Base-by-base conservation (phyloP, 2,888 invertebrate species). In the Ophion ventricosus region DNA sequence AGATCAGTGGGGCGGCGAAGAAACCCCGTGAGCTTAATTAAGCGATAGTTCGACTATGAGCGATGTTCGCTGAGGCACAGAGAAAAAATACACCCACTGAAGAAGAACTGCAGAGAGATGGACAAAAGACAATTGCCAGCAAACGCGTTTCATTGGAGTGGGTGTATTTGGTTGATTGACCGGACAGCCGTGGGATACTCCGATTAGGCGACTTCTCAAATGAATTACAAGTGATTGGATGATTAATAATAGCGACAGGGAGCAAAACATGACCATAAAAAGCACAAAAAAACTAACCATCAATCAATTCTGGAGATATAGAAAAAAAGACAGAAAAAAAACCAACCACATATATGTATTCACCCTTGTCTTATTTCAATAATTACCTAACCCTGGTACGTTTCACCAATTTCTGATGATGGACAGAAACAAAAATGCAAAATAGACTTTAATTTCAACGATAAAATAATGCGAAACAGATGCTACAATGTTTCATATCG, bases 21-120 rank as follows among this genome's bases (percentile, higher is more conserved):
- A 80, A 67, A 61, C 72, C 80, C 72, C 40, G 80, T 63, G 74
- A 76, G 72, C 26, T 77, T 83, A 76, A 83, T 83, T 80, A 83
- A 74, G 72, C 76, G 67, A 80, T 80, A 72, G 61, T 75, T 83
- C 69, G 73, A 70, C 64, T 59, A 25, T 20, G 35, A 57, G 56
- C 59, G 63, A 63, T 57, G 56, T 25, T 70, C 40, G 17, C 20
- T 11, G 74, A 54, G 70, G n/a, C 43, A 29, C 10, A 57, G 35
- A 57, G 14, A 57, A 64, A 56, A 64, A 61, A 72, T 40, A 59
- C 66, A 23, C 29, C 25, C 57, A 25, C 40, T 17, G 59, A 72
- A 66, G 72, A 23, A 29, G 49, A 23, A 72, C 20, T 23, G 29
- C 49, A 14, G 25, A 56, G 54, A 67, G 59, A 56, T 23, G 67